A percentile compares a stretch with the other conserved stretches of the same genome.
Evolutionary conservation across 2,888 invertebrate genomes (phyloP).

Genomic region (Euplexia lucipara): DNA sequence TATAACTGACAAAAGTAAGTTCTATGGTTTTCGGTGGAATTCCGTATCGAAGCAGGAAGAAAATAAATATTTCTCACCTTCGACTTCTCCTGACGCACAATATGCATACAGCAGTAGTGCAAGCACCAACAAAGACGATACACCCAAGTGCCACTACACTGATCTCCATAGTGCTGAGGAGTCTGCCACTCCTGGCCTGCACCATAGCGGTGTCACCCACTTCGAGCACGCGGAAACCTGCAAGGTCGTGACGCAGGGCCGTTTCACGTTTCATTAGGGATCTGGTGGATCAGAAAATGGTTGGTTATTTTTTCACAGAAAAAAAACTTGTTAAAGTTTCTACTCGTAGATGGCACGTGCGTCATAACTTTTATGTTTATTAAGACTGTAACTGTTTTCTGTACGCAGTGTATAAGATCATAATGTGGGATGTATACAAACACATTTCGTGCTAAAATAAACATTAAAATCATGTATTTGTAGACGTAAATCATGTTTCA

Average conservation of each 20-base stretch:
- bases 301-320: background rate
- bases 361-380: too few species aligned
- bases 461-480: background rate
- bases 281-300: slow-evolving; percentile 77
- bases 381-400: too few species aligned
- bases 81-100: slow-evolving; percentile 92
- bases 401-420: too few species aligned
- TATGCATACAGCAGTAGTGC: slow-evolving; percentile 95
- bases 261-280: slow-evolving; percentile 91
- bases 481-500: background rate
- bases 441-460: too few species aligned
- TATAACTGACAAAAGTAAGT: background rate
- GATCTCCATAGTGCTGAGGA: slow-evolving; percentile 94
- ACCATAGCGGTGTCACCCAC: slow-evolving; percentile 88
- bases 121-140: slow-evolving; percentile 95
- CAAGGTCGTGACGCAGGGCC: slow-evolving; percentile 92
- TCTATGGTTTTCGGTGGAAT: too few species aligned
- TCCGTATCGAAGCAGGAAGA: too few species aligned
- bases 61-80: slow-evolving; percentile 75
- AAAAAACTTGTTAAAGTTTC: too few species aligned
- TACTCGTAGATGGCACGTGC: too few species aligned
- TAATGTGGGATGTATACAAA: too few species aligned
- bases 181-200: slow-evolving; percentile 78
- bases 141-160: slow-evolving; percentile 95
- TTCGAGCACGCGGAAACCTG: slow-evolving; percentile 93